Conservation (phyloP, 2,797 vertebrate species). For the Etheostoma perlongum region DNA sequence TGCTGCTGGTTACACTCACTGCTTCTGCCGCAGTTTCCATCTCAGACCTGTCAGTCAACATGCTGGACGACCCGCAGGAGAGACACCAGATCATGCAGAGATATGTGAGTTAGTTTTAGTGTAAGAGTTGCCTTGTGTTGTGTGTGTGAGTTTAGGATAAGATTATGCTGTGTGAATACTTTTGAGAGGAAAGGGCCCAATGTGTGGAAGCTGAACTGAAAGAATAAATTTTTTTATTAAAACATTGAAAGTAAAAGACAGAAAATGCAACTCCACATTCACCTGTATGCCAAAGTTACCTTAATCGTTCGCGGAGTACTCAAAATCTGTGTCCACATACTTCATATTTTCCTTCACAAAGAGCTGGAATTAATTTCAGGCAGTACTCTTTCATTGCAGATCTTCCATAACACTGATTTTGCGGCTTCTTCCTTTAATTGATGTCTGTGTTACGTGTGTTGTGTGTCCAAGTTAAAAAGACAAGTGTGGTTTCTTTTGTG, state of each 20-base stretch:
- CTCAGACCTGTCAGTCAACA: constrained; percentile 92
- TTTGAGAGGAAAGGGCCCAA: not conserved
- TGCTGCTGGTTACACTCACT: constrained; percentile 95
- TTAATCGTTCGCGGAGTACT: not conserved
- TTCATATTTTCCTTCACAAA: not conserved
- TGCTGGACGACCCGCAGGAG: constrained; percentile 92
- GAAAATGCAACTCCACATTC: not conserved
- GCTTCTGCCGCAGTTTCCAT: constrained; percentile 93
- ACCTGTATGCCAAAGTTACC: not conserved
- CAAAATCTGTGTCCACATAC: not conserved
- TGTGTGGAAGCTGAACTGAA: not conserved
- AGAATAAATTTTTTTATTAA: not conserved
- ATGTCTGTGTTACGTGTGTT: not conserved
- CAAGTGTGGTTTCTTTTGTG: constrained; percentile 25
- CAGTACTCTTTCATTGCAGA: not conserved
- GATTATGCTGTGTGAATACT: not conserved
- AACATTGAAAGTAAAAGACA: not conserved
- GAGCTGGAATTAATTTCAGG: not conserved
- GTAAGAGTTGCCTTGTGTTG: not conserved
- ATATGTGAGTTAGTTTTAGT: constrained; percentile 89
- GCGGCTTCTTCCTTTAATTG: not conserved
- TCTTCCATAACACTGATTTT: not conserved
- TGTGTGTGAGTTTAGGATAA: constrained; percentile 23
- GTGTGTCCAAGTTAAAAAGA: constrained; percentile 15
- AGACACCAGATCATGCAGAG: constrained; percentile 90